phyloP scores from a whole-genome alignment of 2,888 invertebrate species.

The Macrosoma leucophasiata region DNA sequence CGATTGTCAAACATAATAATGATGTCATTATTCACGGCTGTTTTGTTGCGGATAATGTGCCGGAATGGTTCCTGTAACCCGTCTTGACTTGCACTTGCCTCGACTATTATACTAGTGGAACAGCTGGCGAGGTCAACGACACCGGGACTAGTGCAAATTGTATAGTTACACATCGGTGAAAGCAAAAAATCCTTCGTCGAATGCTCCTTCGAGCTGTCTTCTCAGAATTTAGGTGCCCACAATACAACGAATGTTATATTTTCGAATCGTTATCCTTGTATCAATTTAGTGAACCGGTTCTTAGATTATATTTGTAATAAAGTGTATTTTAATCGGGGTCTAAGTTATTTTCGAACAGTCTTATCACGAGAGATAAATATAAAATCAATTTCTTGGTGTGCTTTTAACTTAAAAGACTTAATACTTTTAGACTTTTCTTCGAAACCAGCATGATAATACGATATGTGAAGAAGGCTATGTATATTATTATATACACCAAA shows the following conservation, averaged over 20 bases:
- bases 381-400: too few species aligned
- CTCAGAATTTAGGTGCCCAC: slow-evolving; percentile 30
- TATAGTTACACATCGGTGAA: slow-evolving; percentile 60
- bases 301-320: too few species aligned
- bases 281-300: too few species aligned
- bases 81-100: slow-evolving; percentile 53
- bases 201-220: slow-evolving; percentile 5
- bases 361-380: too few species aligned
- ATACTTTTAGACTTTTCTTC: too few species aligned
- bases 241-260: slow-evolving; percentile 43
- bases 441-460: too few species aligned
- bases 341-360: too few species aligned
- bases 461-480: too few species aligned
- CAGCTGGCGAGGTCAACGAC: slow-evolving; percentile 72
- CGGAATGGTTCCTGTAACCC: slow-evolving; percentile 57
- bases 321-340: too few species aligned
- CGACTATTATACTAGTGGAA: slow-evolving; percentile 62
- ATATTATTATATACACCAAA: too few species aligned
- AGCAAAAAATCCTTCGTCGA: slow-evolving; percentile 61
- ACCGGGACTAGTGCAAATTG: slow-evolving; percentile 64
- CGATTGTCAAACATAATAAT: slow-evolving; percentile 50
- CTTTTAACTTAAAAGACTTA: too few species aligned
- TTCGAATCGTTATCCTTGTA: slow-evolving; percentile 34
- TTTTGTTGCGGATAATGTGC: slow-evolving; percentile 64
- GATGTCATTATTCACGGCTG: slow-evolving; percentile 66